Evolutionary conservation across 2,888 invertebrate genomes (phyloP), one percentile per base, ranked within the genome.

Genomic region (Heliconius charithonia): DNA sequence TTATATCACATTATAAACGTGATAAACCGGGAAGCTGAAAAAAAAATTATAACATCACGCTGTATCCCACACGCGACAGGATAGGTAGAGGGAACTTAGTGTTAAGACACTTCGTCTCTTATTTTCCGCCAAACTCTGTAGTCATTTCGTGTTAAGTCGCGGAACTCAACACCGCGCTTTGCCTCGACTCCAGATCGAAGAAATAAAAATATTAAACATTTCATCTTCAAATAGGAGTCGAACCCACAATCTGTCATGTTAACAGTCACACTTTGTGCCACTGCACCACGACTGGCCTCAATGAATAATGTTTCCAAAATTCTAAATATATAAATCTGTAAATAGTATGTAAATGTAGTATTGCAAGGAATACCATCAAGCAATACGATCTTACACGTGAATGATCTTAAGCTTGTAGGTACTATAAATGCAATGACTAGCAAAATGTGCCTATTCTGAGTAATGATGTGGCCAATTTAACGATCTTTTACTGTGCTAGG

Each of bases 381-480:
- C 72, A 32, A 65, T 72, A 22, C 51, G 37, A 66, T 72, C 56
- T 59, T 51, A 77, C 77, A 63, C 77, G 77, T 77, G 77, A 29
- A 37, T 22, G 25, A 32, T 71, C 37, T 56, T 25, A 72, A 37
- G 63, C 25, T 56, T n/a, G 13, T 32, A 72, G 51, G 12, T 72
- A 51, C 56, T 6, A 71, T 73, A 37, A 59, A 71, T 71, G 29
- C 29, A n/a, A 72, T 72, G 71, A 72, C 71, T 59, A n/a, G 56
- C 71, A 59, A 13, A 29, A 72, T 32, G n/a, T 32, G 6, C 1
- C 13, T 13, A 59, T n/a, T n/a, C n/a, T 1, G 29, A n/a, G 32
- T 32, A n/a, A 32, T 56, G 13, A 41, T 72, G 25, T 6, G 22
- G 29, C n/a, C 56, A 56, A 56, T 32, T 56, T 56, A 51, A 56